Conservation (phyloP, 23 tunicate genomes). For the Ciona savignyi region DNA sequence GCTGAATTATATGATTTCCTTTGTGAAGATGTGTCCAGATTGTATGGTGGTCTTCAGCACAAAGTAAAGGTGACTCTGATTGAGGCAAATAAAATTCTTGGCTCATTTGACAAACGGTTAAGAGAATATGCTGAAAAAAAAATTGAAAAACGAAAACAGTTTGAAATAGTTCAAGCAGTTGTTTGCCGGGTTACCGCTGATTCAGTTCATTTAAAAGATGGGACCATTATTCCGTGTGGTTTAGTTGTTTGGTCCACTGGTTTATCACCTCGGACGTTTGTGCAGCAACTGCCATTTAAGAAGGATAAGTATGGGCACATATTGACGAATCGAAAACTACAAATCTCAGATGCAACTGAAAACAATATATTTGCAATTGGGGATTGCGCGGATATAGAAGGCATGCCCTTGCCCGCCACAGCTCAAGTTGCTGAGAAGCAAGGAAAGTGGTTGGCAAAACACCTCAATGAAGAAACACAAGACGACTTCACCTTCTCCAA, state of each 20-base stretch:
- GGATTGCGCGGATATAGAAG: slow-evolving; percentile 76
- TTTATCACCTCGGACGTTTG: slow-evolving; percentile 66
- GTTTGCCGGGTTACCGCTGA: slow-evolving; percentile 55
- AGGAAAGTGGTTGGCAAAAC: slow-evolving; percentile 78
- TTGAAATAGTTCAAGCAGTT: slow-evolving; percentile 53
- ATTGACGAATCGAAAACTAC: slow-evolving; percentile 42
- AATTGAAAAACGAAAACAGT: slow-evolving; percentile 58
- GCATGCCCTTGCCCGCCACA: slow-evolving; percentile 58
- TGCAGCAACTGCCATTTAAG: slow-evolving; percentile 21
- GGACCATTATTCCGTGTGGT: slow-evolving; percentile 70
- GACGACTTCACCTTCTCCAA: slow-evolving; percentile 48
- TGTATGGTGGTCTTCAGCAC: slow-evolving; percentile 41
- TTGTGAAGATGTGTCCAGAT: slow-evolving; percentile 61
- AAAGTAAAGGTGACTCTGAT: slow-evolving; percentile 74
- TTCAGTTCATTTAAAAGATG: slow-evolving; percentile 52
- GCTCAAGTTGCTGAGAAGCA: slow-evolving; percentile 90
- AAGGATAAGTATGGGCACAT: slow-evolving; percentile 67
- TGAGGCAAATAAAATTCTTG: slow-evolving; percentile 80
- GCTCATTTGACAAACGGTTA: slow-evolving; percentile 59
- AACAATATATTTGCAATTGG: slow-evolving; percentile 56
- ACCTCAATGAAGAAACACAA: slow-evolving; percentile 48
- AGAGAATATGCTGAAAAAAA: slow-evolving; percentile 86
- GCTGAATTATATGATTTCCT: slow-evolving; percentile 91
- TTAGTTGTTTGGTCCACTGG: slow-evolving; percentile 95
- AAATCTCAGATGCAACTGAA: slow-evolving; percentile 29